phyloP scores from a whole-genome alignment of 2,113 vertebrate species.

The Oreamnos americanus region DNA sequence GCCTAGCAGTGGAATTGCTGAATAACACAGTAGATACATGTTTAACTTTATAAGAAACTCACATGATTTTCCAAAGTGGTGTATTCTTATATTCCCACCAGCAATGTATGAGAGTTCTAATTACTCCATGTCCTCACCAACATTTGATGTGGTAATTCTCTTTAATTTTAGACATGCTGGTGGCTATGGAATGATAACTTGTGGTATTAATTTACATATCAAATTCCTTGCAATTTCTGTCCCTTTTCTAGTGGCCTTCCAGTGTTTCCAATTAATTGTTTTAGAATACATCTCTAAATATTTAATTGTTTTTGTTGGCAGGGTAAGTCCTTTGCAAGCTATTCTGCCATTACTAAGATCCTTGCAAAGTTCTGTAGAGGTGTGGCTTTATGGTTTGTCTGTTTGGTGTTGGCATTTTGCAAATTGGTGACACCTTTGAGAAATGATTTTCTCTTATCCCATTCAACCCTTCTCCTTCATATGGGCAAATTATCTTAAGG shows the following conservation, averaged over 20 bases:
- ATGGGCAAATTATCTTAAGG: background rate
- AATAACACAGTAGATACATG: background rate
- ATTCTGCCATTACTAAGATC: background rate
- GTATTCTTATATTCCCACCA: background rate
- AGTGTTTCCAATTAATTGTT: slow-evolving; percentile 23
- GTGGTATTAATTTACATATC: background rate
- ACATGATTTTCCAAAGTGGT: background rate
- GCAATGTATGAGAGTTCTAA: background rate
- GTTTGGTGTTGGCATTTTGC: background rate
- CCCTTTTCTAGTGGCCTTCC: background rate
- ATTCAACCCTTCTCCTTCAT: background rate
- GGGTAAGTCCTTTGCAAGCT: background rate
- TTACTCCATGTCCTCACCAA: background rate
- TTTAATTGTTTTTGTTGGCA: background rate
- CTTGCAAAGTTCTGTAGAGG: background rate
- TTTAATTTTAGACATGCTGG: background rate
- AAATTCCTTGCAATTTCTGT: background rate
- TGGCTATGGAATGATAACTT: background rate
- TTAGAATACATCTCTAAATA: background rate
- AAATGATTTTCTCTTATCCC: background rate
- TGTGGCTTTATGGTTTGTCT: background rate
- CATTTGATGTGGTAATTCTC: background rate
- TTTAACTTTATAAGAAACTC: background rate
- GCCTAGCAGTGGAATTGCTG: background rate
- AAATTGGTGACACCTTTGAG: background rate